Evolutionary conservation across 92 coral and sea anemone genomes (phyloP), one percentile per base, ranked within the genome.

Genomic region (Scolanthus callimorphus): DNA sequence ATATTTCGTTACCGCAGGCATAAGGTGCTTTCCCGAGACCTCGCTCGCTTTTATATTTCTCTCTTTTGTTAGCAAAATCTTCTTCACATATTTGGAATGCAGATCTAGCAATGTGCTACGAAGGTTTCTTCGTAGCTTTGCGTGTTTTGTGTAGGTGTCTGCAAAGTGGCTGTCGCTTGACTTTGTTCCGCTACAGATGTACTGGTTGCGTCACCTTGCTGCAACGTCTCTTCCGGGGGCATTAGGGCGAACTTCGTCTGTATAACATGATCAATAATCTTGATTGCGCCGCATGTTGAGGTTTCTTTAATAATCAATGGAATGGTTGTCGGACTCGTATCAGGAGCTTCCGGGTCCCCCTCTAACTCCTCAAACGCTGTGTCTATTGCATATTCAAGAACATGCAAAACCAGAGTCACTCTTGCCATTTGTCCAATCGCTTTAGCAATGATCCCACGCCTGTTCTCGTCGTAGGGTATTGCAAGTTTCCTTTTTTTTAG

Each of bases 401-500:
- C 58, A 30, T 65, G 82, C 11, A 59, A 31, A 23, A 75, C 65
- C 82, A 55, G 63, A 62, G 65, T 52, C 67, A 74, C 73, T 22
- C 55, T 43, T 17, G 80, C 80, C 80, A 57, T 74, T 57, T 63
- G 66, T 20, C 67, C 67, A 23, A 56, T 55, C 20, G 73, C 73
- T 47, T 74, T 74, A 10, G 73, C 59, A 12, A 65, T 60, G 47
- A 76, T 61, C 19, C 71, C 60, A 2, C 55, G 71, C 13, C 83
- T 12, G 43, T 76, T 76, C 59, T 76, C 76, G 27, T 60, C 65
- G 26, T 41, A 20, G 3, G 44, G 29, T 13, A 45, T 76, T 0
- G 64, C 41, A 39, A 67, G 39, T 57, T 65, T 74, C 49, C 81
- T 31, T 28, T 29, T 22, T 50, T 74, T 76, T 0, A 76, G 76